These are phyloP conservation scores for Morpho deidamia DNA, from an alignment of 2,888 invertebrate genomes.

Conservation along the genomic window DNA sequence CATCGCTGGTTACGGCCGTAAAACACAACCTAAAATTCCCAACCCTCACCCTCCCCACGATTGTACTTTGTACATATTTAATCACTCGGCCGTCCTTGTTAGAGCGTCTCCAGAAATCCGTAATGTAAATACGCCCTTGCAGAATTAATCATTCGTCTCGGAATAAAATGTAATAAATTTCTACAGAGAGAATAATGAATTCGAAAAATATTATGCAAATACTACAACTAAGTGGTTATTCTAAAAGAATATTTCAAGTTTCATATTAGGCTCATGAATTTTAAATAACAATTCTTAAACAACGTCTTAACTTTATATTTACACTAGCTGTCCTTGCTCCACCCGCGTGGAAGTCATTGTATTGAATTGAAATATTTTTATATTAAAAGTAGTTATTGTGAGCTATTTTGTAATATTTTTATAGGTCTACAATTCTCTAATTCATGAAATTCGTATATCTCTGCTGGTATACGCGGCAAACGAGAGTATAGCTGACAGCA, in stretches of 20 bases:
- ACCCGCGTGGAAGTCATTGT: too few relatives aligned
- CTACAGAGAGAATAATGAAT: constrained; percentile 5
- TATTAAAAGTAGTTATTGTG: too few relatives aligned
- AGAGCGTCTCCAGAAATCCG: constrained; percentile 10
- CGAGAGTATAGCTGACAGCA: too few relatives aligned
- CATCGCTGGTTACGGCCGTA: too few relatives aligned
- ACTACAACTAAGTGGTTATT: neutral
- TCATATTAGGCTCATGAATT: neutral
- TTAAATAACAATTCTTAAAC: neutral
- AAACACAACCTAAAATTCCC: neutral
- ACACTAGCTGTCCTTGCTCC: too few relatives aligned
- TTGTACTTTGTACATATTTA: constrained; percentile 14
- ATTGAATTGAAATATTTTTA: too few relatives aligned
- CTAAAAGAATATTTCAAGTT: neutral
- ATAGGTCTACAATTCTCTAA: too few relatives aligned
- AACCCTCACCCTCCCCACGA: neutral
- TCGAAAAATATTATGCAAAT: constrained; percentile 1
- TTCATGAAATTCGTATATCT: too few relatives aligned
- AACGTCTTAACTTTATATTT: neutral
- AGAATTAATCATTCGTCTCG: constrained; percentile 9
- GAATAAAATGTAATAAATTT: constrained; percentile 6
- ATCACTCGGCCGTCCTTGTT: constrained; percentile 5
- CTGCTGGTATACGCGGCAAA: too few relatives aligned
- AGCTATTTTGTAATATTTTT: too few relatives aligned
- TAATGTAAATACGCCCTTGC: constrained; percentile 5